A percentile compares a stretch with the other conserved stretches of the same genome.
Conservation (phyloP, 2,113 vertebrate genomes). For the Brachionichthys hirsutus region DNA sequence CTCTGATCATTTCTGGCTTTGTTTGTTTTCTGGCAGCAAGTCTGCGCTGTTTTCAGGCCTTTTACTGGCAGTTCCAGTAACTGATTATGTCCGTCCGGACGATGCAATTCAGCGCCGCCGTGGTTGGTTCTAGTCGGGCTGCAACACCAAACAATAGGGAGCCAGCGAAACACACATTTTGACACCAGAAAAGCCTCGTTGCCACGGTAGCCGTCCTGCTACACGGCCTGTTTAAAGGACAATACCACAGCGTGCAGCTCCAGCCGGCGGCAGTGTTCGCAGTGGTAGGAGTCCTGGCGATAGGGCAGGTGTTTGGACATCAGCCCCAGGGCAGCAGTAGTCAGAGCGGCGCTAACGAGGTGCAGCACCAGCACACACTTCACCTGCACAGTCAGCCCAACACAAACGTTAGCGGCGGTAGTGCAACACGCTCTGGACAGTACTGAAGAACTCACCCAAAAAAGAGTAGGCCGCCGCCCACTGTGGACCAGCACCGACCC, state of each 20-base stretch:
- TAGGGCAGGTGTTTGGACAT: constrained; percentile 82
- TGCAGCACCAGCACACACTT: constrained; percentile 77
- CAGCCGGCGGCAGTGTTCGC: constrained; percentile 77
- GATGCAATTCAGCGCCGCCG: too few relatives aligned
- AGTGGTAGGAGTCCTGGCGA: constrained; percentile 81
- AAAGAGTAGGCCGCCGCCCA: constrained; percentile 73
- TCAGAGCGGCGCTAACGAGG: constrained; percentile 78
- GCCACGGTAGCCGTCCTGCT: neutral
- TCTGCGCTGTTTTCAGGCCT: too few relatives aligned
- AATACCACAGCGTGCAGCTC: constrained; percentile 78
- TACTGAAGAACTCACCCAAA: constrained; percentile 67
- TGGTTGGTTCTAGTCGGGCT: too few relatives aligned
- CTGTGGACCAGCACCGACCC: constrained; percentile 78
- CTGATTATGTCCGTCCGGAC: too few relatives aligned
- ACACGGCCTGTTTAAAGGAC: too few relatives aligned
- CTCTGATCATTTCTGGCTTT: too few relatives aligned
- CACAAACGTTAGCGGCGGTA: too few relatives aligned
- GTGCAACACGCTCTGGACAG: too few relatives aligned
- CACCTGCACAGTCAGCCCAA: constrained; percentile 54
- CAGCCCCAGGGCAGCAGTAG: constrained; percentile 75
- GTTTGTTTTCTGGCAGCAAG: too few relatives aligned
- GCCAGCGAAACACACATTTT: neutral
- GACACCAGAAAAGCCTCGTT: neutral
- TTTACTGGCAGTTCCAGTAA: too few relatives aligned
- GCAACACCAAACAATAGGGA: neutral